Base-by-base conservation (phyloP, 30 jellyfish, hydroid and myxozoan species). In the Turritopsis rubra region DNA sequence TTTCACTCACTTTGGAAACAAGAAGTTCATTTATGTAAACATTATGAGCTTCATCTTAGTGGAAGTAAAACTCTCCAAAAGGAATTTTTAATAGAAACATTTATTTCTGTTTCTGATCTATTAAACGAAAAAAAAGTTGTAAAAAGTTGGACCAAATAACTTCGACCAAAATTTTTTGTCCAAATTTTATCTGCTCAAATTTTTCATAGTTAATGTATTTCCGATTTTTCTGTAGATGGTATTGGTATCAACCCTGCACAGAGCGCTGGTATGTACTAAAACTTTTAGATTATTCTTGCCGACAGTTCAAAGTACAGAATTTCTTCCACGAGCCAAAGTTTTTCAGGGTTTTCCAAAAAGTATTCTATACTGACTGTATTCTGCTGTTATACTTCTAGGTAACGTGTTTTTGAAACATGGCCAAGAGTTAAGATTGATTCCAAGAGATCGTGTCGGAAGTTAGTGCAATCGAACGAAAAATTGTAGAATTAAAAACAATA, bases 231-330 rank as follows among this genome's bases (percentile, higher is more conserved):
- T 79, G 60, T 60, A 93, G 99, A 93, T 93, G 99, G 99, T 29
- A 93, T 93, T n/a, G 99, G 99, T 20, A 89, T 93, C 86, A 93
- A 89, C 73, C 99, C 99, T 23, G 86, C 99, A 7, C 99, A 93
- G 78, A 93, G 96, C 60, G 99, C 99, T 60, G 99, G 99, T 93
- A 72, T 54, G 95, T 21, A 0, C n/a, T n/a, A n/a, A n/a, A n/a
- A n/a, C n/a, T n/a, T n/a, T 68, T 22, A 26, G 8, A 19, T 22
- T 30, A 9, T 81, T 66, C 25, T 27, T 16, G 13, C 20, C 26
- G 22, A 53, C 60, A 41, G 5, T 41, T 41, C 60, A 3, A 41
- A 41, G 5, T 41, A 41, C 13, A 13, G 60, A 5, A 5, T 41
- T 41, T 41, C 5, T 3, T 41, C 13, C 60, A 41, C 60, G n/a